These are phyloP conservation scores for Nothobranchius furzeri DNA, from an alignment of 2,113 vertebrate genomes.

Conservation along the genomic window DNA sequence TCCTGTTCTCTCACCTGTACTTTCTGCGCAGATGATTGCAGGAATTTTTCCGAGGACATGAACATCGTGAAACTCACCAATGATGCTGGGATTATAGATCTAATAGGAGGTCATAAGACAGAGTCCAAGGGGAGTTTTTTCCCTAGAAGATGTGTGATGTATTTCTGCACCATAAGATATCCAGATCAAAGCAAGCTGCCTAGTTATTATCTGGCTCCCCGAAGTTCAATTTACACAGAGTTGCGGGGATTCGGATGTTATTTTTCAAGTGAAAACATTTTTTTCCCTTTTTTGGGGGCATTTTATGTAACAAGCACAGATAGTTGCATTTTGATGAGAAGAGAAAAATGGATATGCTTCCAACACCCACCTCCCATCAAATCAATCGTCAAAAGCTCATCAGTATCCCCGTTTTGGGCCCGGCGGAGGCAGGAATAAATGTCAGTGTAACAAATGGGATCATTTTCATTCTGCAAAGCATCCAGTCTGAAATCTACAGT, in stretches of 20 bases:
- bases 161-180: conserved; percentile 32
- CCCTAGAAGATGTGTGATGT: conserved; percentile 18
- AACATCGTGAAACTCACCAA: conserved; percentile 38
- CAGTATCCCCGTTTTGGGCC: conserved; percentile 25
- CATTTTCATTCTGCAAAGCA: conserved; percentile 45
- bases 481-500: conserved; percentile 35
- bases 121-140: conserved; percentile 25
- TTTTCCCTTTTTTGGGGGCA: conserved; percentile 10
- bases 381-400: conserved; percentile 40
- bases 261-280: conserved; percentile 8
- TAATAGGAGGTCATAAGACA: conserved; percentile 37
- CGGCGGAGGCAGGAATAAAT: conserved; percentile 22
- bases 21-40: conserved; percentile 18
- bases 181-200: conserved; percentile 51
- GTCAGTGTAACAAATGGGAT: conserved; percentile 49
- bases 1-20: conserved; percentile 15
- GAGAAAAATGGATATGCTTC: conserved; percentile 35
- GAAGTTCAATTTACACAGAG: conserved; percentile 34
- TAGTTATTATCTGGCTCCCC: conserved; percentile 32
- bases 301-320: conserved; percentile 24
- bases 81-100: conserved; percentile 17
- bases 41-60: conserved; percentile 18
- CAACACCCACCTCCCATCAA: conserved; percentile 29
- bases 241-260: conserved; percentile 15
- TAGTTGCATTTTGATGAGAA: conserved; percentile 48